Evolutionary conservation across 2,113 vertebrate genomes (phyloP).

Genomic region (Sylvietta virens): DNA sequence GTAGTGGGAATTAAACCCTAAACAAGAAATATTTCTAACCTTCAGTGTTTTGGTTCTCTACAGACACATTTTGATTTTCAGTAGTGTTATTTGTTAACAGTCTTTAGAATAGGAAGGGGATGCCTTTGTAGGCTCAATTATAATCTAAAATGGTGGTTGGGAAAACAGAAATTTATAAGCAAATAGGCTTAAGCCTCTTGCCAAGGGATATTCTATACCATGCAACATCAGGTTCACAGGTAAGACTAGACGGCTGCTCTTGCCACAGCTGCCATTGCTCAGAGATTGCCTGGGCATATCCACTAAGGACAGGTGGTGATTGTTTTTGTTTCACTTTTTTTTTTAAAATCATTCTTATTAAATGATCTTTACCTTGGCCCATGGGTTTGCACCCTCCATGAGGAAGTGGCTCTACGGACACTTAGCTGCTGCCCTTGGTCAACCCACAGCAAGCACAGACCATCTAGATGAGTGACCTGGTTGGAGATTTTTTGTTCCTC

Average conservation of each 20-base stretch:
- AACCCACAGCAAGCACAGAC: background rate
- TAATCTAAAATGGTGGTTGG: background rate
- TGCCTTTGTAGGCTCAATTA: background rate
- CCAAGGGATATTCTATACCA: background rate
- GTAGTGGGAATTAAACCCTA: background rate
- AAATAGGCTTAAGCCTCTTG: background rate
- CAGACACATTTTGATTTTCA: background rate
- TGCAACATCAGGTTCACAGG: background rate
- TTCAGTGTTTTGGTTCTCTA: background rate
- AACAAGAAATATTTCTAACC: background rate
- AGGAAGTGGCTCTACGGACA: fast-evolving
- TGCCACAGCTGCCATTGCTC: background rate
- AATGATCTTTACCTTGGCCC: background rate
- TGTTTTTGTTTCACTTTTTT: background rate
- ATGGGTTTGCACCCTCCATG: background rate
- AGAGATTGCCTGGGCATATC: background rate
- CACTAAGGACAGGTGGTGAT: background rate
- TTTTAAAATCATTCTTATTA: background rate
- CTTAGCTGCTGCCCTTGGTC: background rate
- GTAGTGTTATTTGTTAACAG: background rate
- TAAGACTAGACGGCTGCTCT: background rate
- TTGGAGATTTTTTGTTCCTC: background rate
- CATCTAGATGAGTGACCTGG: background rate
- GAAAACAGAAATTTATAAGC: background rate
- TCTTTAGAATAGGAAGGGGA: background rate